Conservation (phyloP, 2,797 vertebrate genomes). For the Poeciliopsis turneri region DNA sequence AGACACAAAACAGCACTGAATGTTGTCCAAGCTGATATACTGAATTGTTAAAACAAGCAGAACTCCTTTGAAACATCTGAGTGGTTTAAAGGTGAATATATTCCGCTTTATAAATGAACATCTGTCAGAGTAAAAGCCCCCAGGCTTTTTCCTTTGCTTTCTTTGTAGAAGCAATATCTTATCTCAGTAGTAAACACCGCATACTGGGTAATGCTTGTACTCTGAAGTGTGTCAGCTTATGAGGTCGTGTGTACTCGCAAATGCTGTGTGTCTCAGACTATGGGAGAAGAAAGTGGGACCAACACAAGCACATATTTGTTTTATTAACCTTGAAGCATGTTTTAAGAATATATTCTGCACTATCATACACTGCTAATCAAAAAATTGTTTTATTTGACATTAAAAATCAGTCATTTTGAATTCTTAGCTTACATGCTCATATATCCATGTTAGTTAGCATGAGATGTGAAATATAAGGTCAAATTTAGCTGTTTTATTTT, state of each 20-base stretch:
- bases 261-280: slow-evolving; percentile 27
- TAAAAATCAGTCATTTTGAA: neutral
- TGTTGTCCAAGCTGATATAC: slow-evolving; percentile 19
- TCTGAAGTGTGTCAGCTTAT: slow-evolving; percentile 48
- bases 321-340: neutral
- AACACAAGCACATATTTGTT: neutral
- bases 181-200: slow-evolving; percentile 56
- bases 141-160: slow-evolving; percentile 59
- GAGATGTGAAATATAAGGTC: neutral
- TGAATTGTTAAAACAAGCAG: slow-evolving; percentile 32
- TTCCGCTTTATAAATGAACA: slow-evolving; percentile 64
- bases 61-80: slow-evolving; percentile 13
- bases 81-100: slow-evolving; percentile 42
- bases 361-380: neutral
- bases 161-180: slow-evolving; percentile 40
- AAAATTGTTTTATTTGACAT: neutral
- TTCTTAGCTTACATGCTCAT: neutral
- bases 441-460: neutral
- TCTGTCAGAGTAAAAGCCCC: slow-evolving; percentile 47
- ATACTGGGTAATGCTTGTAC: slow-evolving; percentile 59
- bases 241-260: slow-evolving; percentile 27
- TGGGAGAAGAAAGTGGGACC: slow-evolving; percentile 35
- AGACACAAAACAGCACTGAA: slow-evolving; percentile 21
- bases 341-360: neutral
- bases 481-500: neutral